A percentile compares a stretch with the other conserved stretches of the same genome.
Conservation (phyloP, 2,797 vertebrate species). For the Phoebastria nigripes region DNA sequence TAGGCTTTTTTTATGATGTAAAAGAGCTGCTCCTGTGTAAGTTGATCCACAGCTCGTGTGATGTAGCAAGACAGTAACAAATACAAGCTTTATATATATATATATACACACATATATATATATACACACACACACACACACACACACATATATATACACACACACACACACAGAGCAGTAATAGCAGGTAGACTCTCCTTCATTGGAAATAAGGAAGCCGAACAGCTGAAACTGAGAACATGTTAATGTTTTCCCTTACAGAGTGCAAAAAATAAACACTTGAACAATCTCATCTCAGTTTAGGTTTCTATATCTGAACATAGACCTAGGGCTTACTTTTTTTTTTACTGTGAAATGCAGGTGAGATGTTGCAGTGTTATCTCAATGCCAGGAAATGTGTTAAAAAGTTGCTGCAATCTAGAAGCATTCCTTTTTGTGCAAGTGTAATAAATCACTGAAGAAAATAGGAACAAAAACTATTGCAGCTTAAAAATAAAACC, state of each 20-base stretch:
- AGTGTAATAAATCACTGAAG: neutral
- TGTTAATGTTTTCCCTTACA: accelerated
- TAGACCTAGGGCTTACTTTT: neutral
- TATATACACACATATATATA: too few species aligned
- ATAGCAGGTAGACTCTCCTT: neutral
- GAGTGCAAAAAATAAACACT: neutral
- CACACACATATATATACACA: too few species aligned
- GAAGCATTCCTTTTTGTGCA: neutral
- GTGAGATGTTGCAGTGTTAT: neutral
- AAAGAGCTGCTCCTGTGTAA: neutral
- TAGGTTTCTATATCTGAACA: neutral
- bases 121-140: too few species aligned
- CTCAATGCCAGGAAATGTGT: neutral
- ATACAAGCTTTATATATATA: neutral
- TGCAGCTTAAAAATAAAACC: neutral
- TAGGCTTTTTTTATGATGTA: neutral
- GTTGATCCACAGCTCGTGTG: neutral
- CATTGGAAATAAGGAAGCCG: neutral
- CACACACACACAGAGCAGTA: neutral
- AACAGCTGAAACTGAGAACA: neutral
- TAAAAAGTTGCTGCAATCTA: slow-evolving; percentile 56
- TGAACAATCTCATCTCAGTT: neutral
- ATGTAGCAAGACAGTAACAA: neutral
- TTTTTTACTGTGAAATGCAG: neutral
- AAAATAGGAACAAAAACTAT: neutral